Evolutionary conservation across 2,888 invertebrate genomes (phyloP), one percentile per base, ranked within the genome.

Genomic region (Anarsia innoxiella): DNA sequence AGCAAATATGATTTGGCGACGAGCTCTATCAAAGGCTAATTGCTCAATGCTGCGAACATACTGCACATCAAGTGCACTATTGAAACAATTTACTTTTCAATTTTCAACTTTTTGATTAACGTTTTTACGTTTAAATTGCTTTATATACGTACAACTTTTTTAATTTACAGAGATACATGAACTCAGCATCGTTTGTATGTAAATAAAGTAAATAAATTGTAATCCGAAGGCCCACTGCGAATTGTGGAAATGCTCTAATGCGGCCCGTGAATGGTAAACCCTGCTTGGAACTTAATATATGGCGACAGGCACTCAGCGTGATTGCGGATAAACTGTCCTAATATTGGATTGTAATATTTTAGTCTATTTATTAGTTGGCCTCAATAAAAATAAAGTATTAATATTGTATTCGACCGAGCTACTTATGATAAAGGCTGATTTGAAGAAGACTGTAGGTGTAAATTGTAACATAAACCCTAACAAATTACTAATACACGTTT

Each of bases 241-340:
- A 59, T 60, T 47, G 53, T 47, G 47, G 49, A 39, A 48, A 56
- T 56, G 56, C 56, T 67, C 59, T 59, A 62, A 65, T 64, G 52
- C 48, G 51, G 42, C 48, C 57, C 10, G 37, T 41, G 35, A 33
- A 12, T n/a, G 52, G 56, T 66, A 65, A 68, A 57, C 61, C 66
- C 59, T 56, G 56, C 61, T 61, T 56, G 63, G 66, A 72, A 70
- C 65, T 62, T 68, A 76, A 80, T 76, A 74, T 75, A 80, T 72
- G 67, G 73, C 66, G 75, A 73, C 76, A 71, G 67, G 68, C 79
- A 83, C 80, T 83, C 75, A 62, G 63, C 65, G 47, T 68, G 72
- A 83, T 82, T 80, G 75, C 67, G 63, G 54, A 56, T 51, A 57
- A 55, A 56, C 53, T 23, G 5, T 23, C 32, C 32, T 25, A 32